These are phyloP conservation scores for Rousettus madagascariensis DNA, from an alignment of 2,797 vertebrate genomes.

Conservation along the genomic window DNA sequence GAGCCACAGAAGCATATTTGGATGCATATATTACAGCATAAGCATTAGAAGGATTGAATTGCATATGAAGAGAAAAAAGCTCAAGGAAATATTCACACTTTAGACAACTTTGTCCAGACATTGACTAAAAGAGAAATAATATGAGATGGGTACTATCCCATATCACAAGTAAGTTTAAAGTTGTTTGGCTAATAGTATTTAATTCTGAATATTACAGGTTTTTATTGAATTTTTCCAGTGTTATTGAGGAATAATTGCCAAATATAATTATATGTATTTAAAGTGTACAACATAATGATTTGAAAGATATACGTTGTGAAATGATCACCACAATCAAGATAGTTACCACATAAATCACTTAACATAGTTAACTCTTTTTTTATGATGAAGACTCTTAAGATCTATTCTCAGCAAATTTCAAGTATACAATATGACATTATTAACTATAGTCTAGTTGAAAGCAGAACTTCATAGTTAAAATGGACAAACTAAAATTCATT, in stretches of 20 bases:
- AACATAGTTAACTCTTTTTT: background rate
- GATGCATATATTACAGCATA: background rate
- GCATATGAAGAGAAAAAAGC: background rate
- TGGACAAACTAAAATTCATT: background rate
- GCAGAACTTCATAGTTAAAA: conserved; percentile 5
- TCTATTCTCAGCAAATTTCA: background rate
- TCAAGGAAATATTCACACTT: background rate
- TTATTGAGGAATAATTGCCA: background rate
- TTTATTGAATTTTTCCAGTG: background rate
- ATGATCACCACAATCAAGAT: background rate
- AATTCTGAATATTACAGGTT: background rate
- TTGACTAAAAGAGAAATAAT: background rate
- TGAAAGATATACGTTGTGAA: background rate
- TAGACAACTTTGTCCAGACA: background rate
- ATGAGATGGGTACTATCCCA: background rate
- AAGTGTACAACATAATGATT: background rate
- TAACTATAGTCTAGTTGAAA: conserved; percentile 34
- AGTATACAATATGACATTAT: background rate
- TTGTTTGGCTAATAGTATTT: background rate
- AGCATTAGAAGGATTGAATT: background rate
- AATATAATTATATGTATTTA: background rate
- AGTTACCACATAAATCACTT: background rate
- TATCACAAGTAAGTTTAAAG: background rate
- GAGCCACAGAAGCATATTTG: background rate
- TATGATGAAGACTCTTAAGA: background rate